Base-by-base conservation (phyloP, 1,140 invertebrate genomes). In the Belonocnema kinseyi region DNA sequence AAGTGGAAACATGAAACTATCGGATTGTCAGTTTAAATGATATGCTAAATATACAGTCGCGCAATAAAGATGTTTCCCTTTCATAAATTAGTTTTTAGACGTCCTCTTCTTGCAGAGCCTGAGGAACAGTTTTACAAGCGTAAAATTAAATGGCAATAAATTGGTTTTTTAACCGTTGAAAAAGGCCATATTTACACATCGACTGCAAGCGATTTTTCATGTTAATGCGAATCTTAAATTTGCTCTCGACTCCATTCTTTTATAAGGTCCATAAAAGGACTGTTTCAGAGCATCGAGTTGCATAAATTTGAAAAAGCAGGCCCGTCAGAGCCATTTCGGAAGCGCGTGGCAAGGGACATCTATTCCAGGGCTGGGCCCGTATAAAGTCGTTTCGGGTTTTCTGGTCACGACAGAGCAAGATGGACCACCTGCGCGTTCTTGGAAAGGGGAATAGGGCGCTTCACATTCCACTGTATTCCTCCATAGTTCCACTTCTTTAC, bases 361-460 rank as follows among this genome's bases (percentile, higher is more conserved):
- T 14, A n/a, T n/a, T 33, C 61, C 61, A 66, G 61, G 61, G 61
- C 61, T 80, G 77, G 75, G 77, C 82, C 82, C 40, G 40, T 84
- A 78, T 84, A 80, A 84, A 82, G 80, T 80, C 66, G 76, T 81
- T 82, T 81, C 80, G 83, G 81, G 79, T 81, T 84, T 84, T 82
- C 72, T 77, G 74, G 71, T 75, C 77, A 73, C 50, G 80, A 80
- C 77, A 78, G 73, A 19, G 13, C 77, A 82, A 61, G 74, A 84
- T 72, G 58, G 80, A 73, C 81, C 80, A 85, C 83, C 82, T 82
- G 80, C 81, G 83, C 72, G 80, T 89, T 88, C 85, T 79, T 51
- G 80, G 86, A 88, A 88, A 85, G 74, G 58, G 78, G 85, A 81
- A 86, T 85, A 84, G 72, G 80, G 76, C 77, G 74, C 75, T 61